Conservation (phyloP, 1,140 invertebrate genomes). For the Frieseomelitta varia region DNA sequence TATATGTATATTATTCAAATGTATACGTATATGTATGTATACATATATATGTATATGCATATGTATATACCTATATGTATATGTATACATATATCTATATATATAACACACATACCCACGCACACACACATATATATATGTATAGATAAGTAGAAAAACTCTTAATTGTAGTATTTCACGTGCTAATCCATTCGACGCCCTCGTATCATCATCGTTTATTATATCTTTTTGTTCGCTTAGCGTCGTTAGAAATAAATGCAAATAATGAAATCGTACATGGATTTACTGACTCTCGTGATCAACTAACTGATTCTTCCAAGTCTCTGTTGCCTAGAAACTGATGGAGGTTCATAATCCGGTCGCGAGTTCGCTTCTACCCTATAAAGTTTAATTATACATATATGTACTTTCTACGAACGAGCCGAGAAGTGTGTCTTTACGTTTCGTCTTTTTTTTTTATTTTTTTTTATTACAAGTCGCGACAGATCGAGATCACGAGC, state of each 20-base stretch:
- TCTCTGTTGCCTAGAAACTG: slow-evolving; percentile 20
- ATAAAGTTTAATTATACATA: not conserved
- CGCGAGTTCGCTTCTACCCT: slow-evolving; percentile 7
- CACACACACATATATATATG: slow-evolving; percentile 61
- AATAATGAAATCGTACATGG: slow-evolving; percentile 43
- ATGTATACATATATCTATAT: not conserved
- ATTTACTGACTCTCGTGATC: slow-evolving; percentile 2
- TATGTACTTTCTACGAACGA: slow-evolving; percentile 25
- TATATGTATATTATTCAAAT: slow-evolving; percentile 39
- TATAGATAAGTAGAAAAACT: slow-evolving; percentile 80
- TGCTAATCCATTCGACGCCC: slow-evolving; percentile 37
- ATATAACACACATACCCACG: slow-evolving; percentile 11
- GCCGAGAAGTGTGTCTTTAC: slow-evolving; percentile 3
- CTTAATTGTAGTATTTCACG: slow-evolving; percentile 59
- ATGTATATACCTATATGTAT: slow-evolving; percentile 46
- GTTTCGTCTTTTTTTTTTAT: too few species aligned
- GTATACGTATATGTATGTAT: slow-evolving; percentile 31
- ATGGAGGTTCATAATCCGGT: slow-evolving; percentile 21
- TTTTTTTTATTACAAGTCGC: not conserved
- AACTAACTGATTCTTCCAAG: slow-evolving; percentile 23
- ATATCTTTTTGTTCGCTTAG: slow-evolving; percentile 28
- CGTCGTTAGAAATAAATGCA: slow-evolving; percentile 45
- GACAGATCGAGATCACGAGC: not conserved
- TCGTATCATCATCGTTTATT: not conserved
- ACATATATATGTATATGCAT: not conserved